Percentiles rank a stretch among this genome's conserved stretches.
These are phyloP conservation scores for Meganola albula DNA, from an alignment of 2,888 invertebrate species.

Conservation along the genomic window DNA sequence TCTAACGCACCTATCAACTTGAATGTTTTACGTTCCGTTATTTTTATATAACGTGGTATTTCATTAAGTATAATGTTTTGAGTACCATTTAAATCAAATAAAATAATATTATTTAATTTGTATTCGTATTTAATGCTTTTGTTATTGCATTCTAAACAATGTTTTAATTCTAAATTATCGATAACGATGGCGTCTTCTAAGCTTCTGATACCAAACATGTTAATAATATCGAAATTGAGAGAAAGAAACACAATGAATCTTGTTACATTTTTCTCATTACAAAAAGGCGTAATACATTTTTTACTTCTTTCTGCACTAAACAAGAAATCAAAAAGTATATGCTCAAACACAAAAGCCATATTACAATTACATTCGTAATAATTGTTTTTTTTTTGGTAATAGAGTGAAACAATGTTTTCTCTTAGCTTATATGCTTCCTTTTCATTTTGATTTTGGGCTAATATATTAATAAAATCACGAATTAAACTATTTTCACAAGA, in stretches of 20 bases:
- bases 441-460: slow-evolving; percentile 11
- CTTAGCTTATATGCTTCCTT: slow-evolving; percentile 11
- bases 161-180: slow-evolving; percentile 2
- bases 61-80: slow-evolving; percentile 11
- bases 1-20: slow-evolving; percentile 3
- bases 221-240: slow-evolving; percentile 4
- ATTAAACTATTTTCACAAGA: slow-evolving; percentile 10
- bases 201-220: slow-evolving; percentile 2
- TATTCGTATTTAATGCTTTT: slow-evolving; percentile 9
- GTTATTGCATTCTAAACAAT: slow-evolving; percentile 4
- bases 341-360: slow-evolving; percentile 14
- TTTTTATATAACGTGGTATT: slow-evolving; percentile 10
- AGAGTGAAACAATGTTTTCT: slow-evolving; percentile 8
- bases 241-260: slow-evolving; percentile 9
- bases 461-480: slow-evolving; percentile 11
- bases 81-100: slow-evolving; percentile 6
- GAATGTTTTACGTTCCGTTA: slow-evolving; percentile 13
- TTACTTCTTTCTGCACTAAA: slow-evolving; percentile 10
- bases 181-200: slow-evolving; percentile 4
- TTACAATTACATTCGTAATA: slow-evolving; percentile 12
- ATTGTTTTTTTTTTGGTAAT: slow-evolving; percentile 12
- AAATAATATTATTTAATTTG: slow-evolving; percentile 9
- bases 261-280: slow-evolving; percentile 10
- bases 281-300: slow-evolving; percentile 11
- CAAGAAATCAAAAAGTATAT: slow-evolving; percentile 8